Percentiles rank a stretch among this genome's conserved stretches.
Evolutionary conservation across 2,797 vertebrate species (phyloP).

Genomic region (Bufotes viridis): DNA sequence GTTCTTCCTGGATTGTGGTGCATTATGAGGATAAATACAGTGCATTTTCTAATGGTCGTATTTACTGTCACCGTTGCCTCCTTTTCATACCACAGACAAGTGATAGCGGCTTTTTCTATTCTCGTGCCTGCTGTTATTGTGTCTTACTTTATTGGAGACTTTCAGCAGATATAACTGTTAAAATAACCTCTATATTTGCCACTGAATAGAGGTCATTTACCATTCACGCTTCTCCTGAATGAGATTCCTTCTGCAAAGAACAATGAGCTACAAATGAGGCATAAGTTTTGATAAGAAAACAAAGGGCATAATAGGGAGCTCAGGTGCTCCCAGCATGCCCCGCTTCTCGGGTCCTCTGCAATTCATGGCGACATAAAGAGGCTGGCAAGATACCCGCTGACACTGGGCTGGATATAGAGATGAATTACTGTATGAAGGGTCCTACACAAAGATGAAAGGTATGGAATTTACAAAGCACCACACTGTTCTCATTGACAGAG

Average conservation of each 20-base stretch:
- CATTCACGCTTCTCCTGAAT: conserved; percentile 6
- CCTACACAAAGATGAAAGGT: conserved; percentile 1
- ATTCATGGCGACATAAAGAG: conserved; percentile 68
- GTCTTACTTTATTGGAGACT: not conserved
- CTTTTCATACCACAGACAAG: not conserved
- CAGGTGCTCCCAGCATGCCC: conserved; percentile 33
- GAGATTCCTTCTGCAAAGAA: conserved; percentile 8
- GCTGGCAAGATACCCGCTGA: conserved; percentile 24
- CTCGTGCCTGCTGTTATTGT: not conserved
- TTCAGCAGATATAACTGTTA: not conserved
- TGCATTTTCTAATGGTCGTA: not conserved
- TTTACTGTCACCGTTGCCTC: not conserved
- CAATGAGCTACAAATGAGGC: conserved; percentile 9
- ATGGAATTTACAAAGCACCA: conserved; percentile 3
- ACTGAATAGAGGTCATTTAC: not conserved
- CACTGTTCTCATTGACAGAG: not conserved
- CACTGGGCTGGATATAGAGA: not conserved
- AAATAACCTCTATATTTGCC: not conserved
- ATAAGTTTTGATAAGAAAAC: conserved; percentile 21
- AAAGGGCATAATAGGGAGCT: conserved; percentile 24
- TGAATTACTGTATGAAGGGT: conserved; percentile 8
- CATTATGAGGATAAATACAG: not conserved
- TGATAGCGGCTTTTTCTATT: not conserved
- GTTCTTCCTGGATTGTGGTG: not conserved
- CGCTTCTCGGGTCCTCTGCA: conserved; percentile 66